Base-by-base conservation (phyloP, 2,888 invertebrate genomes). In the Entomobrya multifasciata region DNA sequence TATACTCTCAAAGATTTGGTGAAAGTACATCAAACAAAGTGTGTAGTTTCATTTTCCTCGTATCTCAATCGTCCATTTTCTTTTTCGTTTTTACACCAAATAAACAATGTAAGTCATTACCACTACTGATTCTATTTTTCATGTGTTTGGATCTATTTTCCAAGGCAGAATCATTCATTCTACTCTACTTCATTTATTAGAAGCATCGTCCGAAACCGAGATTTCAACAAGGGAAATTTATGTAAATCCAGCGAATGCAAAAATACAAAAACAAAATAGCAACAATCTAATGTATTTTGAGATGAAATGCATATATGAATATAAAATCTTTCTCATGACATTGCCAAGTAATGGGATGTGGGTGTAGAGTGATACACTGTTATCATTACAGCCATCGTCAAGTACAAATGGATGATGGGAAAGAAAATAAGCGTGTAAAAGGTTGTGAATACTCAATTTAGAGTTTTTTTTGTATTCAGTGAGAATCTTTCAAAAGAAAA, bases 61-160 rank as follows among this genome's bases (percentile, higher is more conserved):
- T 67, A 22, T n/a, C 6, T 70, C 1, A 1, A 10, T 4, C 15
- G 70, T 27, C 70, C 70, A 15, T 22, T 11, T 10, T 70, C 22
- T 62, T 57, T 25, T 25, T 57, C 13, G 44, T 15, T 8, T 27
- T 27, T 25, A 17, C 13, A 65, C 17, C 1, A 65, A 65, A 25
- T 15, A 27, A 67, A 67, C 67, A 70, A 70, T 47, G 70, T 15
- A 25, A 47, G 70, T 70, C 70, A 70, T 70, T 70, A 70, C 70
- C 70, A 25, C 25, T 25, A 47, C 22, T 70, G 70, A 70, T 70
- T 70, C 25, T 25, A 49, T 47, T 70, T 3, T 25, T 36, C 17
- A n/a, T n/a, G n/a, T n/a, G n/a, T n/a, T n/a, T n/a, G n/a, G n/a
- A n/a, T n/a, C n/a, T n/a, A n/a, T n/a, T n/a, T n/a, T n/a, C n/a